Conservation (phyloP, 1,140 invertebrate genomes). For the Aphelenchoides fujianensis region DNA sequence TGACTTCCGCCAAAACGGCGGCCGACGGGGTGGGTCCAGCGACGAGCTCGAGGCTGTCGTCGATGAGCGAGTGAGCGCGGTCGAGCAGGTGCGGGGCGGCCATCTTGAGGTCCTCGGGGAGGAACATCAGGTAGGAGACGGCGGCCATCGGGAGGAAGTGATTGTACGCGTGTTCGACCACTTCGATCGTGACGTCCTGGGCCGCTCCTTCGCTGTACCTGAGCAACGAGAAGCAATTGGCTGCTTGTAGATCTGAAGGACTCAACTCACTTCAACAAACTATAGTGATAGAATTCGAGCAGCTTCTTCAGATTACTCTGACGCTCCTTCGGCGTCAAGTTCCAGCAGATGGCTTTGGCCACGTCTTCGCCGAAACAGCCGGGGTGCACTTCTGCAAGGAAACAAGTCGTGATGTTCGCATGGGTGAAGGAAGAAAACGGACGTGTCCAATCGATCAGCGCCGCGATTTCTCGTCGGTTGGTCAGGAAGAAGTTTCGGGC, state of each 20-base stretch:
- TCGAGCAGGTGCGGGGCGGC: conserved; percentile 31
- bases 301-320: conserved; percentile 35
- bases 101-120: conserved; percentile 38
- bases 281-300: conserved; percentile 47
- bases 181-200: conserved; percentile 11
- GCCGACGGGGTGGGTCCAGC: conserved; percentile 19
- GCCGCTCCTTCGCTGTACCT: conserved; percentile 18
- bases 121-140: conserved; percentile 38
- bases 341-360: conserved; percentile 59
- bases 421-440: conserved; percentile 2
- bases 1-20: not conserved
- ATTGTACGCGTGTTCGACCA: conserved; percentile 13
- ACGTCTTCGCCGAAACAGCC: conserved; percentile 59
- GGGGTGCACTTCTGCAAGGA: conserved; percentile 54
- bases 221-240: not conserved
- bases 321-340: conserved; percentile 45
- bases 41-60: conserved; percentile 23
- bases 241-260: too few species aligned
- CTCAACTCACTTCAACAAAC: conserved; percentile 37
- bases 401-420: too few species aligned
- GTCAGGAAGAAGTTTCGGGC: conserved; percentile 52
- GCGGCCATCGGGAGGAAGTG: conserved; percentile 37
- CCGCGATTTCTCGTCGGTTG: conserved; percentile 33
- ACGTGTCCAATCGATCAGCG: conserved; percentile 59
- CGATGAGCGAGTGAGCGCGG: conserved; percentile 35